Conservation (phyloP, 2,888 invertebrate genomes). For the Drosophila quinaria region DNA sequence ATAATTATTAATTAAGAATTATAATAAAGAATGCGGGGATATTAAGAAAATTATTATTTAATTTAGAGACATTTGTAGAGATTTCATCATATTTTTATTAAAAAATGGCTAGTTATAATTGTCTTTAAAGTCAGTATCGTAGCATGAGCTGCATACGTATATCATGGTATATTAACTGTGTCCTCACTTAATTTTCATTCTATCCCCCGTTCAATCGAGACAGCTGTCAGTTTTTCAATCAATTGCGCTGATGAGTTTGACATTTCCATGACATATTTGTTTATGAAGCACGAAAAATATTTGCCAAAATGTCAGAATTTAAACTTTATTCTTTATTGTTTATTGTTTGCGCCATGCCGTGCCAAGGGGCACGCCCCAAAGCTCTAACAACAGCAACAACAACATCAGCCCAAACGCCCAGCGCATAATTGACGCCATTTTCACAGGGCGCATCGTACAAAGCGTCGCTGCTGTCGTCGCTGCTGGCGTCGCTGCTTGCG, state of each 20-base stretch:
- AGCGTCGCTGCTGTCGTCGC: slow-evolving; percentile 16
- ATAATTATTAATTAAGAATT: too few relatives aligned
- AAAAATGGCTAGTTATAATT: neutral
- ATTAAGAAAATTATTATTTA: neutral
- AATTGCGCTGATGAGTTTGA: slow-evolving; percentile 76
- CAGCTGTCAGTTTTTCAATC: slow-evolving; percentile 76
- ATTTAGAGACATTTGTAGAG: neutral
- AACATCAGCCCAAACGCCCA: slow-evolving; percentile 21
- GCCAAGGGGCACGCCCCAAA: slow-evolving; percentile 70
- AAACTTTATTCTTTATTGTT: slow-evolving; percentile 68
- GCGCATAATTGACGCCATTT: slow-evolving; percentile 77
- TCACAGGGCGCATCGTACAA: slow-evolving; percentile 40
- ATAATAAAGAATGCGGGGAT: too few relatives aligned
- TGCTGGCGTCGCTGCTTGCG: slow-evolving; percentile 1
- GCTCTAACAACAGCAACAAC: slow-evolving; percentile 6
- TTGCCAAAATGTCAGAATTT: slow-evolving; percentile 81
- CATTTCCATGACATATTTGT: slow-evolving; percentile 81
- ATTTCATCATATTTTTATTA: neutral
- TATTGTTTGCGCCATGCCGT: slow-evolving; percentile 72
- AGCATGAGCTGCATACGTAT: slow-evolving; percentile 1
- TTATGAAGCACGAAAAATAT: slow-evolving; percentile 75
- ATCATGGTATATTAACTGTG: slow-evolving; percentile 7
- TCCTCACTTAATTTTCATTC: neutral
- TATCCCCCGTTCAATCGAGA: slow-evolving; percentile 7
- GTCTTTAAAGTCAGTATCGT: neutral